Percentiles rank a stretch among this genome's conserved stretches.
phyloP scores from a whole-genome alignment of 1,140 invertebrate genomes.

The Calliphora vicina region DNA sequence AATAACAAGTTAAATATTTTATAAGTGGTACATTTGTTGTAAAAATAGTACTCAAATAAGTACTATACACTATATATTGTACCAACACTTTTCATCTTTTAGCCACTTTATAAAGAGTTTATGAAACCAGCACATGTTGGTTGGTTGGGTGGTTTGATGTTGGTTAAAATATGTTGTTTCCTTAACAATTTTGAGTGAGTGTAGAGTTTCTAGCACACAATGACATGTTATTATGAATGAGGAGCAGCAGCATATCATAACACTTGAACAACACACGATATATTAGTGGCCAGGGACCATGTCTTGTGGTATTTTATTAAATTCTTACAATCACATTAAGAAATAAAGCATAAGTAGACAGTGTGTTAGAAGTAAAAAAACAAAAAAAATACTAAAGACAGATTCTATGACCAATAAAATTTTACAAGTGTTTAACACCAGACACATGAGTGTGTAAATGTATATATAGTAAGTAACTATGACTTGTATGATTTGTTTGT shows the following conservation, averaged over 20 bases:
- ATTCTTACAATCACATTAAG: neutral
- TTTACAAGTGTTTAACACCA: neutral
- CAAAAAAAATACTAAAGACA: neutral
- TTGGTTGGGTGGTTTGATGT: neutral
- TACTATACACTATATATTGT: too few species aligned
- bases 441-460: too few species aligned
- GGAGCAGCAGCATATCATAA: neutral
- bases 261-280: neutral
- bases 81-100: too few species aligned
- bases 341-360: neutral
- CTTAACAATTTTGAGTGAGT: neutral
- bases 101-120: too few species aligned
- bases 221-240: neutral
- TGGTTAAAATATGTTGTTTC: neutral
- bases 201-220: neutral
- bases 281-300: neutral
- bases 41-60: too few species aligned
- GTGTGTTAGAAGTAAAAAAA: neutral
- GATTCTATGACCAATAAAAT: neutral
- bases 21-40: too few species aligned
- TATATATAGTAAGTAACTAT: too few species aligned
- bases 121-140: too few species aligned
- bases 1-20: too few species aligned
- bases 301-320: neutral
- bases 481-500: too few species aligned